These are phyloP conservation scores for Xestobium rufovillosum DNA, from an alignment of 2,888 invertebrate genomes.

Conservation along the genomic window DNA sequence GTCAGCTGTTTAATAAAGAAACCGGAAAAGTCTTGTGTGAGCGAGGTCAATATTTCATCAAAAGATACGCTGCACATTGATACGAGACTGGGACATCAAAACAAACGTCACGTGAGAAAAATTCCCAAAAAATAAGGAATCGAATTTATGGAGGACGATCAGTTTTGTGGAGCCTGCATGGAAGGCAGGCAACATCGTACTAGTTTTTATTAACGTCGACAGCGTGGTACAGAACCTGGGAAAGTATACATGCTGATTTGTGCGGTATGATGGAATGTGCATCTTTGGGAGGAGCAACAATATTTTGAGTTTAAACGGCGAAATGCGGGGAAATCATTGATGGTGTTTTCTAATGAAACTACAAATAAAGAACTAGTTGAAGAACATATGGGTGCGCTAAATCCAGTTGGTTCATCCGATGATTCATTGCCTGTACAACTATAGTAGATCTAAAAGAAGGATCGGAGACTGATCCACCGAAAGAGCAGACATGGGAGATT, in stretches of 20 bases:
- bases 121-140: neutral
- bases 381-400: no score
- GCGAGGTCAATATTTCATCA: no score
- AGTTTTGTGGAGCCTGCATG: conserved; percentile 11
- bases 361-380: neutral
- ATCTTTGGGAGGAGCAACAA: conserved; percentile 4
- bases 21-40: no score
- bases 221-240: no score
- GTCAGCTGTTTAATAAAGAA: conserved; percentile 1
- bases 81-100: neutral
- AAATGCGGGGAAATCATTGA: neutral
- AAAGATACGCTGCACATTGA: neutral
- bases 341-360: neutral
- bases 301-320: neutral
- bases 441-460: no score
- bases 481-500: no score
- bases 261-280: no score
- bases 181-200: conserved; percentile 11
- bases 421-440: no score
- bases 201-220: neutral
- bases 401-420: no score
- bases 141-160: neutral
- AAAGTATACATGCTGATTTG: no score
- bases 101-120: no score
- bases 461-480: no score